Percentiles rank a stretch among this genome's conserved stretches.
These are phyloP conservation scores for Cosmia trapezina DNA, from an alignment of 2,888 invertebrate genomes.

Conservation along the genomic window DNA sequence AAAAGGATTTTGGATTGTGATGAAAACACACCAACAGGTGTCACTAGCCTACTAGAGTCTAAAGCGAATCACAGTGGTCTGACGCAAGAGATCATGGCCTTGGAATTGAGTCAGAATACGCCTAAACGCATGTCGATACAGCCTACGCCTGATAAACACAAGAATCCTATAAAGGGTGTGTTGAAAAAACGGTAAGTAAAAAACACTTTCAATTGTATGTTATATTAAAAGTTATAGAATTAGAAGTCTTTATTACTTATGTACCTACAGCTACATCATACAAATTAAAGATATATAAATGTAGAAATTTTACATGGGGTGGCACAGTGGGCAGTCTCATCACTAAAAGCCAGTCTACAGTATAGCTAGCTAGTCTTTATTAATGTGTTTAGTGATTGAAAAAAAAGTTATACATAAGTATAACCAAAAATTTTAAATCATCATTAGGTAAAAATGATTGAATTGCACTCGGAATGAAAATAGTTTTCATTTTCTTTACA, in stretches of 20 bases:
- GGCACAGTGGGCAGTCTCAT: background rate
- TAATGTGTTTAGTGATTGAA: no score
- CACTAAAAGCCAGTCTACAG: no score
- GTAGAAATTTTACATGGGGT: background rate
- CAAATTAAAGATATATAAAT: no score
- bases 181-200: conserved; percentile 89
- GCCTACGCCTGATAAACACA: conserved; percentile 86
- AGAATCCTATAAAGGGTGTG: conserved; percentile 90
- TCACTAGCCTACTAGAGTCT: conserved; percentile 81
- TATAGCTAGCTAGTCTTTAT: background rate
- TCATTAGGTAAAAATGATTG: no score
- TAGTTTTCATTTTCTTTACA: conserved; percentile 62
- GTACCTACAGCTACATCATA: no score
- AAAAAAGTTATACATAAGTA: background rate
- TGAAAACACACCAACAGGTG: conserved; percentile 85
- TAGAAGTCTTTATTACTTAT: background rate
- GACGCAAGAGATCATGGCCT: conserved; percentile 92
- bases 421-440: no score
- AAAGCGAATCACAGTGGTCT: conserved; percentile 91
- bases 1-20: conserved; percentile 90
- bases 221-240: background rate
- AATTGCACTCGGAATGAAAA: background rate
- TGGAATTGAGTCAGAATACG: conserved; percentile 92
- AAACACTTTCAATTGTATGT: background rate
- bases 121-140: conserved; percentile 91